phyloP scores from a whole-genome alignment of 2,797 vertebrate genomes.

The Artibeus jamaicensis region DNA sequence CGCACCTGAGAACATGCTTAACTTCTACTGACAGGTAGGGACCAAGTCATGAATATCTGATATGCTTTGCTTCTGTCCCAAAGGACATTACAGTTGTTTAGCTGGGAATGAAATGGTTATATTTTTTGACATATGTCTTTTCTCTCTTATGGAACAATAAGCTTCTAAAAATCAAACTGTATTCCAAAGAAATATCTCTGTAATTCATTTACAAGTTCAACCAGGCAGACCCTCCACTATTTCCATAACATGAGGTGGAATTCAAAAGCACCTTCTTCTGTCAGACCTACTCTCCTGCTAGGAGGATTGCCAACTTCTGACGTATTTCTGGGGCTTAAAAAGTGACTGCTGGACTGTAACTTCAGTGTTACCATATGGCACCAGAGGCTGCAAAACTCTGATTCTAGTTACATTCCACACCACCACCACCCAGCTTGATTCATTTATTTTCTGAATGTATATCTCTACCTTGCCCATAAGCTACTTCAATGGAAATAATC shows the following conservation, averaged over 20 bases:
- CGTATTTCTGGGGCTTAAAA: background rate
- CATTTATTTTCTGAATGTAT: background rate
- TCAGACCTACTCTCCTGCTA: background rate
- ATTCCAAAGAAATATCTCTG: background rate
- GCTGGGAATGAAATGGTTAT: background rate
- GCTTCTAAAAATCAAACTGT: background rate
- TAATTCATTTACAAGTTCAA: background rate
- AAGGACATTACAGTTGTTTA: background rate
- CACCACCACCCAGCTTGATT: background rate
- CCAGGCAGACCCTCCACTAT: background rate
- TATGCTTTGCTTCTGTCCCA: background rate
- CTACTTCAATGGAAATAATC: background rate
- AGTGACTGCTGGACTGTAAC: background rate
- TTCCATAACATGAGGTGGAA: background rate
- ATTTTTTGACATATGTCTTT: background rate
- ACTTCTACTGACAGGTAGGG: background rate
- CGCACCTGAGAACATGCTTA: background rate
- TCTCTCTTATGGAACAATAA: background rate
- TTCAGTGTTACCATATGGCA: background rate
- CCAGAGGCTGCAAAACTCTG: background rate
- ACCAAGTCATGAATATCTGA: background rate
- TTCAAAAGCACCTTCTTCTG: background rate
- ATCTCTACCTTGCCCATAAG: background rate
- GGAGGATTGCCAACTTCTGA: background rate
- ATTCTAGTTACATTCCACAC: background rate